Conservation (phyloP, 2,113 vertebrate genomes). For the Periophthalmodon schlosseri region DNA sequence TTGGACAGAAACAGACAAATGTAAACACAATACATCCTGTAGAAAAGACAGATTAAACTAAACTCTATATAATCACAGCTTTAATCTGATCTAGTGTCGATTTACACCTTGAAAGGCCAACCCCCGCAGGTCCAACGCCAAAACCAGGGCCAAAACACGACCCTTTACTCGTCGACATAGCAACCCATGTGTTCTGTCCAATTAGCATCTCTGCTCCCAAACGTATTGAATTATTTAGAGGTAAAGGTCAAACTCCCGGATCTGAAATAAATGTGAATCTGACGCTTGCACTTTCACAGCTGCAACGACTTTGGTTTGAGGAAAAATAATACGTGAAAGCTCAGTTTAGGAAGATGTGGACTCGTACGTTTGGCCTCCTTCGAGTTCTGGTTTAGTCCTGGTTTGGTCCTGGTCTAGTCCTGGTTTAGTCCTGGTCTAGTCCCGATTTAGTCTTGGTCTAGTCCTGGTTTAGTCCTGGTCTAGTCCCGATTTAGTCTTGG, state of each 20-base stretch:
- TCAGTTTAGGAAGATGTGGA: too few species aligned
- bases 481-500: too few species aligned
- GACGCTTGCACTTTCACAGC: too few species aligned
- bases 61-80: neutral
- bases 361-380: too few species aligned
- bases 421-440: too few species aligned
- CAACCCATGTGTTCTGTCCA: neutral
- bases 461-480: too few species aligned
- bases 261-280: neutral
- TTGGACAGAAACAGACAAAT: neutral
- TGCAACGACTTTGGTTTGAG: too few species aligned
- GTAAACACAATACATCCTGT: neutral
- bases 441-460: too few species aligned
- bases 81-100: neutral
- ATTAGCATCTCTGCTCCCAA: neutral
- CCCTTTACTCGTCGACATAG: neutral
- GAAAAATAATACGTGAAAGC: too few species aligned
- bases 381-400: too few species aligned
- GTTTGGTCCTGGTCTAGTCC: too few species aligned
- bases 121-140: neutral
- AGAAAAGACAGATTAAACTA: neutral
- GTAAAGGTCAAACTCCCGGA: neutral
- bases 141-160: neutral
- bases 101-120: neutral
- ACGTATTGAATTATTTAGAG: neutral